Conservation (phyloP, 1,140 invertebrate species). For the Streblospio benedicti region DNA sequence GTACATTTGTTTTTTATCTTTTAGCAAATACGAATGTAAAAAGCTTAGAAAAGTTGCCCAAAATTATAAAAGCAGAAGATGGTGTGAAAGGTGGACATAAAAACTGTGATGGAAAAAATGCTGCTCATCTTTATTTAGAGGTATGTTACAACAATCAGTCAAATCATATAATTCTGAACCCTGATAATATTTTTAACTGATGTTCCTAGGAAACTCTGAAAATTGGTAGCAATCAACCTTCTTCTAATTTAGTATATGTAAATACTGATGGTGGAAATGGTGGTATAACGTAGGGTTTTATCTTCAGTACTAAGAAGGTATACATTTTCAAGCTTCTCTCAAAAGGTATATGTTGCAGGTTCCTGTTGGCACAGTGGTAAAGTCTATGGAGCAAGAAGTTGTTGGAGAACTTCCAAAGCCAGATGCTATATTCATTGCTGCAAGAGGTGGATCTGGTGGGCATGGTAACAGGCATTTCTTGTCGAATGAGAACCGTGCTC, state of each 20-base stretch:
- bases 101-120: slow-evolving; percentile 79
- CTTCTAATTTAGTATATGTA: no score
- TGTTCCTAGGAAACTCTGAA: no score
- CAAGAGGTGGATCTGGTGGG: slow-evolving; percentile 87
- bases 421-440: slow-evolving; percentile 81
- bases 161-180: no score
- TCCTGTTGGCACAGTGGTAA: slow-evolving; percentile 79
- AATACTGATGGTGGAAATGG: no score
- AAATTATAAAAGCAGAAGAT: slow-evolving; percentile 55
- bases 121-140: slow-evolving; percentile 63
- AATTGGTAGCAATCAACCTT: no score
- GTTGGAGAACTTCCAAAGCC: slow-evolving; percentile 62
- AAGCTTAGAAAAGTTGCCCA: slow-evolving; percentile 62
- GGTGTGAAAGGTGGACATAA: slow-evolving; percentile 68
- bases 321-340: not conserved
- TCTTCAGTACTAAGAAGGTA: not conserved
- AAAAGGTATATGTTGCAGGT: slow-evolving; percentile 59
- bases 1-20: slow-evolving; percentile 26
- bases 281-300: not conserved
- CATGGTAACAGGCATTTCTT: slow-evolving; percentile 89
- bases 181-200: no score
- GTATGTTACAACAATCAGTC: slow-evolving; percentile 34
- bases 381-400: slow-evolving; percentile 52
- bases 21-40: slow-evolving; percentile 58
- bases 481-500: slow-evolving; percentile 69